These are phyloP conservation scores for Artemia sinica DNA, from an alignment of 2,888 invertebrate genomes.

Conservation along the genomic window DNA sequence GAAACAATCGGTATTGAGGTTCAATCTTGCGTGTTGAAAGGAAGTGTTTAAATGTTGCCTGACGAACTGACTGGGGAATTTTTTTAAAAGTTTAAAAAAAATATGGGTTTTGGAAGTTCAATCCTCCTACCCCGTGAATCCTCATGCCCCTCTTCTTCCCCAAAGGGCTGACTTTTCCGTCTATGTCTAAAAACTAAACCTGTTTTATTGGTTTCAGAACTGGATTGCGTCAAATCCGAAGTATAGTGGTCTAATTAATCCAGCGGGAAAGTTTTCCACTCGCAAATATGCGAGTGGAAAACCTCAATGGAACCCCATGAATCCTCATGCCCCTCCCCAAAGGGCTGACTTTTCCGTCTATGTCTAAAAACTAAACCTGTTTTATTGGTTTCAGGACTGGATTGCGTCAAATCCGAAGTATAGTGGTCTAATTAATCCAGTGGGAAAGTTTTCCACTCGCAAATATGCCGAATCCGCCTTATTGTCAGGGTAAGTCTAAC, in stretches of 20 bases:
- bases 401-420: conserved; percentile 34
- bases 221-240: conserved; percentile 32
- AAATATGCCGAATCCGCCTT: conserved; percentile 23
- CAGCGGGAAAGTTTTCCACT: conserved; percentile 15
- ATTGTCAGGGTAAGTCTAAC: conserved; percentile 24
- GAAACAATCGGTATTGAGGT: too few species aligned
- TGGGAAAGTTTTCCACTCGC: conserved; percentile 16
- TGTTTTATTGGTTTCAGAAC: conserved; percentile 24
- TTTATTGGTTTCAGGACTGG: conserved; percentile 27
- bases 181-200: neutral
- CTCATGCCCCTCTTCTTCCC: too few species aligned
- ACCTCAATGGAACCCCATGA: too few species aligned
- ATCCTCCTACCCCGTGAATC: too few species aligned
- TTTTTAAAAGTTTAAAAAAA: too few species aligned
- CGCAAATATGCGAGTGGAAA: conserved; percentile 19
- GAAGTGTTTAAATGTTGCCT: too few species aligned
- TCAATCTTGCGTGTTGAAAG: too few species aligned
- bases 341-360: conserved; percentile 7
- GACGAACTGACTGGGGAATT: too few species aligned
- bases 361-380: neutral
- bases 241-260: conserved; percentile 32
- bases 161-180: neutral
- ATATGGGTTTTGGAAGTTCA: too few species aligned
- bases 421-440: conserved; percentile 29
- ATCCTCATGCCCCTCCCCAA: too few species aligned